Base-by-base conservation (phyloP, 2,113 vertebrate genomes). In the Acrocephalus arundinaceus region DNA sequence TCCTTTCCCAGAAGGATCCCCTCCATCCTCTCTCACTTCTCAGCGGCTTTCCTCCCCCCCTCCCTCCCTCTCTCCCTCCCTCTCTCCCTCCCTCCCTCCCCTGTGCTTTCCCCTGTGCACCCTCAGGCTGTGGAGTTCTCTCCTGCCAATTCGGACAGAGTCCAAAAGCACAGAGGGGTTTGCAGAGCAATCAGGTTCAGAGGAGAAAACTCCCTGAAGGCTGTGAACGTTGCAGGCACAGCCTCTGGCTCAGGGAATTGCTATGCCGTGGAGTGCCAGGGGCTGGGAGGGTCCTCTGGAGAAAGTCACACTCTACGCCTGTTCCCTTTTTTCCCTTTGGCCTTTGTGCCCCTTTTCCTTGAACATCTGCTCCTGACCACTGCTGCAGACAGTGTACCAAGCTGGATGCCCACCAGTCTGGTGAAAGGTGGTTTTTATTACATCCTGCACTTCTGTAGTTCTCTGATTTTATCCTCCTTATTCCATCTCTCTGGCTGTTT, bases 181-280 rank as follows among this genome's bases (percentile, higher is more conserved):
- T 80, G 83, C 62, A 52, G 35, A 94, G 79, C 75, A 78, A 46
- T 93, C 68, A 70, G 48, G 52, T 90, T 89, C 70, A 67, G 84
- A 84, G 79, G 22, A 92, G 65, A 57, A 75, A 45, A 91, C 48
- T 84, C 83, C 61, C 66, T 49, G 68, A 81, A 51, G 91, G 65
- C 86, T 55, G 1, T 35, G 84, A 93, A 74, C 16, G 2, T 71
- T 93, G 48, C 93, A 96, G 76, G 48, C 18, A 4, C 87, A 91
- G 87, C 19, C 58, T 39, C 70, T 94, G 90, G 87, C 74, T 87
- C 0, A 0, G 68, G 77, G 48, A 82, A 23, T 7, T 84, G 49
- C 73, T 87, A 3, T 0, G 2, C 20, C 0, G 0, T n/a, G 49
- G 39, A 17, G 41, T 62, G 73, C 70, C 57, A 70, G 85, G 80